Percentiles rank a stretch among this genome's conserved stretches.
phyloP scores from a whole-genome alignment of 1,140 invertebrate species.

The Drosophila sturtevanti region DNA sequence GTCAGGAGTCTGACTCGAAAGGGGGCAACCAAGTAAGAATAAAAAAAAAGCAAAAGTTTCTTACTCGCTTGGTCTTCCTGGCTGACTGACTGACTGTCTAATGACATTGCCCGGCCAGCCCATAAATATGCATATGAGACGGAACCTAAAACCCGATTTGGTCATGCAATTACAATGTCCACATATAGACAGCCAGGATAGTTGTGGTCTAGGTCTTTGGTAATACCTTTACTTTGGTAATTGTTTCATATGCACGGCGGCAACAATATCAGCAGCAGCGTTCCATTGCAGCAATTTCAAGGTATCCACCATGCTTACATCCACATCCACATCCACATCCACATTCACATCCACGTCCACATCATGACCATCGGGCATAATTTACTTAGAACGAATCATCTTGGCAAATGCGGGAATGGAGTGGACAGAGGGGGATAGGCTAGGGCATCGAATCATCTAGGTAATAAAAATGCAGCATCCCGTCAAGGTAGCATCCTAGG shows the following conservation, averaged over 20 bases:
- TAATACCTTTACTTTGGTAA: constrained; percentile 51
- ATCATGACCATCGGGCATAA: constrained; percentile 79
- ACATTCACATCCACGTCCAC: too few species aligned
- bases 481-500: constrained; percentile 56
- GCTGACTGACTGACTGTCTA: constrained; percentile 65
- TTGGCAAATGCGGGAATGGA: too few species aligned
- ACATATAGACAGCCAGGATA: constrained; percentile 54
- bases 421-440: constrained; percentile 14
- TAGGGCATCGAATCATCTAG: constrained; percentile 32
- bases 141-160: constrained; percentile 12
- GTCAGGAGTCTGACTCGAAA: constrained; percentile 47
- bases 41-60: constrained; percentile 54
- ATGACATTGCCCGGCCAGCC: constrained; percentile 59
- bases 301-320: too few species aligned
- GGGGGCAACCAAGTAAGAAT: not conserved
- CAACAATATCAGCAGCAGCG: constrained; percentile 1
- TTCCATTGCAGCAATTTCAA: constrained; percentile 41
- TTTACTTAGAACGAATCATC: constrained; percentile 81
- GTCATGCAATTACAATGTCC: constrained; percentile 69
- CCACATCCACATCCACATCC: too few species aligned
- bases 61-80: constrained; percentile 31
- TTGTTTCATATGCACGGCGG: constrained; percentile 73
- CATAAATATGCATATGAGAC: constrained; percentile 60
- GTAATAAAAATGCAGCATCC: constrained; percentile 78
- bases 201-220: constrained; percentile 22